phyloP scores from a whole-genome alignment of 1,140 invertebrate species.

The Heliconius eleuchia region DNA sequence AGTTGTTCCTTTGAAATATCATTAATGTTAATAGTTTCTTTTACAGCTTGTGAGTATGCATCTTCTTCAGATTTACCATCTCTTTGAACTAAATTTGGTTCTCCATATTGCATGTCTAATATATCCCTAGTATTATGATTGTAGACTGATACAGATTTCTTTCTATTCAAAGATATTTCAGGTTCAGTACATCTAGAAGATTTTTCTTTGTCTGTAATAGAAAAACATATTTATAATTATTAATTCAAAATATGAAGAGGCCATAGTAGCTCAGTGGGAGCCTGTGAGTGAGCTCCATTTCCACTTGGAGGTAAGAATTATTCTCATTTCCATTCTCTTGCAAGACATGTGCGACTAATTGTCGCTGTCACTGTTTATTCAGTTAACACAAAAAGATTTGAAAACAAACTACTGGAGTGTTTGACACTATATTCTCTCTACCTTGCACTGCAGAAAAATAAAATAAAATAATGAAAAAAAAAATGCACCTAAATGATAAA shows the following conservation, averaged over 20 bases:
- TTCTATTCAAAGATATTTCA: constrained; percentile 41
- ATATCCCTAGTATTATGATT: constrained; percentile 68
- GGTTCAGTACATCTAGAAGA: constrained; percentile 37
- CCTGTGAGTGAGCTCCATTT: background rate
- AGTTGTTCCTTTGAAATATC: constrained; percentile 47
- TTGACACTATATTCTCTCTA: too few species aligned
- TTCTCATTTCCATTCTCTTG: too few species aligned
- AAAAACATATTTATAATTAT: constrained; percentile 14
- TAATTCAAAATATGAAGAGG: background rate
- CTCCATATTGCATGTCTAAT: constrained; percentile 47
- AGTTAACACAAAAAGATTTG: too few species aligned
- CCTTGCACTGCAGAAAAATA: too few species aligned
- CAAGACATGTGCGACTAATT: too few species aligned
- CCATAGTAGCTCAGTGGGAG: background rate
- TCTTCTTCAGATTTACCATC: constrained; percentile 58
- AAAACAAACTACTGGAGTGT: too few species aligned
- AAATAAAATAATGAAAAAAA: too few species aligned
- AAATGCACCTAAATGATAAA: too few species aligned
- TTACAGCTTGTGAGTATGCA: constrained; percentile 68
- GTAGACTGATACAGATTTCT: constrained; percentile 61
- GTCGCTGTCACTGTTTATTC: too few species aligned
- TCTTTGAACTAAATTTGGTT: constrained; percentile 53
- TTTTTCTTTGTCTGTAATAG: constrained; percentile 52
- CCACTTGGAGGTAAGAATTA: too few species aligned
- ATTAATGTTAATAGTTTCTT: constrained; percentile 48